Conservation (phyloP, 2,113 vertebrate species). For the Cygnus buccinator region DNA sequence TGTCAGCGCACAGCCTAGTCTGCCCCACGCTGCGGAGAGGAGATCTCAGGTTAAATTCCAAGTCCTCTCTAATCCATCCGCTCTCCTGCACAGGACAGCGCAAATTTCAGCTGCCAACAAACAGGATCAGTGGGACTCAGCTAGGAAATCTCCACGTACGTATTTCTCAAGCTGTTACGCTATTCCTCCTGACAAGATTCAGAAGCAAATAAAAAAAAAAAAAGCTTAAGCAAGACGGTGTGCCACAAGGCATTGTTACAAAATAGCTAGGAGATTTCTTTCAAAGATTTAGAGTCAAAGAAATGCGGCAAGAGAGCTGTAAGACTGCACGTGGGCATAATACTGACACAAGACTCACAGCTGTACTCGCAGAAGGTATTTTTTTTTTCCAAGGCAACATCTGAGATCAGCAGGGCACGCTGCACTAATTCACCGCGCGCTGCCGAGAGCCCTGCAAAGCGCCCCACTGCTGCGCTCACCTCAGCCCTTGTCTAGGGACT, state of each 20-base stretch:
- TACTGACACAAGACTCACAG: background rate
- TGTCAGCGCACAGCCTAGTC: background rate
- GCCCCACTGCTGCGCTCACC: background rate
- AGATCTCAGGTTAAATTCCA: conserved; percentile 17
- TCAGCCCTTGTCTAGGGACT: background rate
- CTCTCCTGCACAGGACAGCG: conserved; percentile 32
- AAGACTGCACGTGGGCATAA: accelerated
- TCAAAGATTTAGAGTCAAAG: background rate
- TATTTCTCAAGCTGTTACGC: conserved; percentile 46
- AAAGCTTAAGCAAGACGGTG: background rate
- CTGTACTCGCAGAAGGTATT: background rate
- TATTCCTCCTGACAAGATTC: conserved; percentile 29
- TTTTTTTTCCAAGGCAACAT: background rate
- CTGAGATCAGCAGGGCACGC: accelerated
- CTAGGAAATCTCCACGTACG: conserved; percentile 47
- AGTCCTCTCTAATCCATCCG: conserved; percentile 29
- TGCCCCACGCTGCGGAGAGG: background rate
- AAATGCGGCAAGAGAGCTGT: conserved; percentile 26
- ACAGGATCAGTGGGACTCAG: conserved; percentile 46
- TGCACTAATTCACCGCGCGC: accelerated
- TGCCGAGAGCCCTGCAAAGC: background rate
- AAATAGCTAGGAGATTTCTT: background rate
- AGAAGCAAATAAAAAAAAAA: conserved; percentile 12
- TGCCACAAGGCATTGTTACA: conserved; percentile 48
- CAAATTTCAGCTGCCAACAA: conserved; percentile 50